Base-by-base conservation (phyloP, 2,888 invertebrate species). In the Hymenopus coronatus region DNA sequence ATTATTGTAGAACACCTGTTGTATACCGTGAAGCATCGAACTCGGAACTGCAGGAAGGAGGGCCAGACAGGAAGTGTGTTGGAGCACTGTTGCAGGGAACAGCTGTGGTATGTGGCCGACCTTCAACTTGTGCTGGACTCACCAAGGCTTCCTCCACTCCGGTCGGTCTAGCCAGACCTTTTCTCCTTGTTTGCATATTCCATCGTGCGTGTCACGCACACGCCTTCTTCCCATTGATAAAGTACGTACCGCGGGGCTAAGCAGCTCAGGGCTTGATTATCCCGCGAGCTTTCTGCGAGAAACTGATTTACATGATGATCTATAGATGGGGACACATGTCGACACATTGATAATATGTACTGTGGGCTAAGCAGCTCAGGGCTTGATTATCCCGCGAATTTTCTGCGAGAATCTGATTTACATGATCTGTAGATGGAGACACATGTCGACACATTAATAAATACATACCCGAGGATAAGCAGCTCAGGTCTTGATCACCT, bases 51-150 rank as follows among this genome's bases (percentile, higher is more conserved):
- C 28, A 25, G 83, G 20, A 40, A 40, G 40, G 40, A 40, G 40
- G 40, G 40, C 40, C 28, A 83, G 28, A 20, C 27, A 20, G 27
- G 28, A 28, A 82, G 82, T 87, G 28, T 25, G 30, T 87, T 87
- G 15, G 25, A 30, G 27, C 87, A 25, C 33, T 87, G 40, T 82
- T 87, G 87, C 87, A n/a, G 20, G 28, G 33, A 54, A 20, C 20
- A 25, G 14, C 40, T 30, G n/a, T 87, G 87, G 87, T 70, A 87
- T 87, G 87, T 87, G 87, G 87, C 87, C 87, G 87, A 40, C 87
- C 87, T 87, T 87, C 87, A 87, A 87, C 87, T 40, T 87, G 87
- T 82, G 82, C 28, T 25, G 27, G 87, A 30, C 87, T 82, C 85
- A 70, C 54, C 54, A 85, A 85, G 85, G 85, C 46, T 85, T 40